Evolutionary conservation across 2,113 vertebrate genomes (phyloP), one percentile per base, ranked within the genome.

Genomic region (Pycnonotus jocosus): DNA sequence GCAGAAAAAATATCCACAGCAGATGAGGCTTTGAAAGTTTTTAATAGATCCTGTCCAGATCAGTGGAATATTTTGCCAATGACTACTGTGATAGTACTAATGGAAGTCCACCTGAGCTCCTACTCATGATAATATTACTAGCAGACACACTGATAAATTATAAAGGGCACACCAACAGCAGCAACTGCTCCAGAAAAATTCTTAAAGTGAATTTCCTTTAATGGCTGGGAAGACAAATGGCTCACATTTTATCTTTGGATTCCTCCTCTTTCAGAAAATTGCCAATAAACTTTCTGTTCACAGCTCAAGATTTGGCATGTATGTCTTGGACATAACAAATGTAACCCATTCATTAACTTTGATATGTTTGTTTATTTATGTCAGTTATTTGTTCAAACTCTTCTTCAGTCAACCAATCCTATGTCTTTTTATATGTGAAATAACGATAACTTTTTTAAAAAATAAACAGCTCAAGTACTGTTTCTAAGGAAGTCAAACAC

Each of bases 181-280:
- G 65, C 77, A 88, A 56, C 50, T 66, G 74, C 62, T 86, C 80
- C 72, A 94, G 87, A 85, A 97, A 95, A 81, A 96, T 83, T 76
- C 42, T 96, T 93, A 92, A 92, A 93, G 83, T 89, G 85, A 95
- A 91, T 94, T 93, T 91, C 40, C 84, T 90, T 95, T 97, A 97
- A 90, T 78, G 87, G 65, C 61, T 81, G 7, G 64, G 86, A 96
- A 97, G 93, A 97, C 71, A 94, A 95, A 97, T 96, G 81, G 44
- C 80, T 94, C 86, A 92, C 83, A 94, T 96, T 97, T 96, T 96
- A 92, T 95, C 94, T 94, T 25, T 92, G 88, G 65, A 92, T 95
- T 96, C 92, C 86, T 95, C 77, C 74, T 93, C 69, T 93, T 95
- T 84, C 79, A 89, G 93, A 93, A 97, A 96, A 97, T 95, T 97